phyloP scores from a whole-genome alignment of 2,888 invertebrate species.

The Epirrhoe alternata region DNA sequence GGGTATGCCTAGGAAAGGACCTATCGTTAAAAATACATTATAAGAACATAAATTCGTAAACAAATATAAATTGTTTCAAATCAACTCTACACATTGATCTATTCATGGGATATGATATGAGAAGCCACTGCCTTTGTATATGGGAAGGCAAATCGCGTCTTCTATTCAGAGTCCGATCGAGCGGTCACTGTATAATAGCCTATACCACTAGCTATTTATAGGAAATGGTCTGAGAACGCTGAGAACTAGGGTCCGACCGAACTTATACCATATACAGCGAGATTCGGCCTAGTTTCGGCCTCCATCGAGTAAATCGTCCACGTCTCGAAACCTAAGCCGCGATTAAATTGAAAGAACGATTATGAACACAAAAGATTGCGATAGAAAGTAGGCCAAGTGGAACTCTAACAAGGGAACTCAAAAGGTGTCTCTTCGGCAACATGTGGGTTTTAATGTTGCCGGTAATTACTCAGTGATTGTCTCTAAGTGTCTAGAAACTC shows the following conservation, averaged over 20 bases:
- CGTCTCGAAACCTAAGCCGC: constrained; percentile 4
- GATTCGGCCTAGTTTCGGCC: constrained; percentile 26
- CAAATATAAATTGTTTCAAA: background rate
- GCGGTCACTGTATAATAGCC: constrained; percentile 48
- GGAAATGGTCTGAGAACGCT: constrained; percentile 52
- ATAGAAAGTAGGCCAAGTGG: constrained; percentile 12
- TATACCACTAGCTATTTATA: constrained; percentile 54
- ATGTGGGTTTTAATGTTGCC: background rate
- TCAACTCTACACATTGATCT: constrained; percentile 6
- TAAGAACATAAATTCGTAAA: background rate
- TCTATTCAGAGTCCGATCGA: constrained; percentile 50
- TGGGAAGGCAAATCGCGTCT: constrained; percentile 45
- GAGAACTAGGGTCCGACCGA: constrained; percentile 21
- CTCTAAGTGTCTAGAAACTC: background rate
- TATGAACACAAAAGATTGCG: constrained; percentile 10
- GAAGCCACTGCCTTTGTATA: constrained; percentile 30
- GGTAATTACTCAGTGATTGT: background rate
- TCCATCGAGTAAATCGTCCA: constrained; percentile 9
- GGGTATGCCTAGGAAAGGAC: too few species aligned
- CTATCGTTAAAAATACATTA: too few species aligned
- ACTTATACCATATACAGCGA: background rate
- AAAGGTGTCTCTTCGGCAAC: constrained; percentile 1
- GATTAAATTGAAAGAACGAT: constrained; percentile 4
- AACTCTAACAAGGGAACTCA: background rate
- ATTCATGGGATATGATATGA: constrained; percentile 9